These are phyloP conservation scores for Acropternis orthonyx DNA, from an alignment of 2,797 vertebrate species.

Conservation along the genomic window DNA sequence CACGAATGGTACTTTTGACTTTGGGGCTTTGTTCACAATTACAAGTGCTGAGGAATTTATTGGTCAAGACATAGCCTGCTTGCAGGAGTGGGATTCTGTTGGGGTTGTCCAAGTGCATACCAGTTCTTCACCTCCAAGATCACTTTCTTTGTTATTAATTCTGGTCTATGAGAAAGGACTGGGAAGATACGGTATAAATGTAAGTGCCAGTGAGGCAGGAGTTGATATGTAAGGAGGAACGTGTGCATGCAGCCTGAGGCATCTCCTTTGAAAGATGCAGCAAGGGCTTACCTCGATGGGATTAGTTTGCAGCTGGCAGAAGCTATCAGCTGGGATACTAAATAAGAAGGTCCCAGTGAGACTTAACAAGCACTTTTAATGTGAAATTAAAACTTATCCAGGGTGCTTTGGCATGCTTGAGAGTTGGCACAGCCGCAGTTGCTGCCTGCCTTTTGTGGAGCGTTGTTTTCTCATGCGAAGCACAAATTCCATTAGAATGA, in stretches of 20 bases:
- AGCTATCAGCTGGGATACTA: background rate
- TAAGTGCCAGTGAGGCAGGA: background rate
- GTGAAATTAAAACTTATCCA: background rate
- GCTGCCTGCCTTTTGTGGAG: background rate
- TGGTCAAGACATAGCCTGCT: background rate
- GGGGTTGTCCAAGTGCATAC: background rate
- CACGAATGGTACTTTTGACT: background rate
- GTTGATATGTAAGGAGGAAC: background rate
- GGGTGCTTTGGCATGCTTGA: background rate
- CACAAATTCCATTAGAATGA: background rate
- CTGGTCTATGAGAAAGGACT: background rate
- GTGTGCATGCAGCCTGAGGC: background rate
- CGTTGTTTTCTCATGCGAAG: rapidly evolving
- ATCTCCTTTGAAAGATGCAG: background rate
- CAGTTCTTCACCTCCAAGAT: background rate
- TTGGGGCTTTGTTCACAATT: background rate
- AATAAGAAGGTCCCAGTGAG: background rate
- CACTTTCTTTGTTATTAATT: background rate
- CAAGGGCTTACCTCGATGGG: background rate
- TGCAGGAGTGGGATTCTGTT: background rate
- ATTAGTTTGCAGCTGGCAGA: background rate
- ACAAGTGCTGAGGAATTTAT: background rate
- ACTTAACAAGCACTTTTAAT: background rate
- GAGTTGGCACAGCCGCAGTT: background rate
- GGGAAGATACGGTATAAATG: background rate